A percentile compares a stretch with the other conserved stretches of the same genome.
These are phyloP conservation scores for Nasalis larvatus DNA, from an alignment of 2,113 vertebrate genomes.

Conservation along the genomic window DNA sequence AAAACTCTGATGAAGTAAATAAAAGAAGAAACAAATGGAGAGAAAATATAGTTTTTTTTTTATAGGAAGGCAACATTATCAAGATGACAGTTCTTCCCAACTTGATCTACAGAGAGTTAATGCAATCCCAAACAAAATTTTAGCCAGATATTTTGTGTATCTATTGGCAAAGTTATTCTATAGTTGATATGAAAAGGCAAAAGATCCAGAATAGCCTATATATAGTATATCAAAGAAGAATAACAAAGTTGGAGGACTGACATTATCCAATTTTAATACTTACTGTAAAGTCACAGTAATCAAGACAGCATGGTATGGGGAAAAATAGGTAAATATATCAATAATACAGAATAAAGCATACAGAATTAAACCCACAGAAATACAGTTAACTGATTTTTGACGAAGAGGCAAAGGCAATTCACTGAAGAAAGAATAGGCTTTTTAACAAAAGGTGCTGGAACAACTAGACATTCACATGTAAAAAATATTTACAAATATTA, in stretches of 20 bases:
- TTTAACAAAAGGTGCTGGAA: background rate
- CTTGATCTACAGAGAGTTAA: background rate
- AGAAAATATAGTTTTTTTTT: background rate
- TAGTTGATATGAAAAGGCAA: background rate
- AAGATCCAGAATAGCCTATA: background rate
- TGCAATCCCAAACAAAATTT: background rate
- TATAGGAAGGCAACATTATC: background rate
- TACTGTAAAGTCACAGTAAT: background rate
- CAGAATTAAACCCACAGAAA: background rate
- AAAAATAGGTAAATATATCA: background rate
- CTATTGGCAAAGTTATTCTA: background rate
- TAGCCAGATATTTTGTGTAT: background rate
- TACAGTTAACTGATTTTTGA: background rate
- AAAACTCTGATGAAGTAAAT: background rate
- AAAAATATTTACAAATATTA: background rate
- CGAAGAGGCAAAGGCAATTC: background rate
- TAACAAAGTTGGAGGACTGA: background rate
- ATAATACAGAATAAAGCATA: background rate
- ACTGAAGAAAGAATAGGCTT: background rate
- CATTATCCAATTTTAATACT: background rate
- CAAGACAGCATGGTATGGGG: background rate
- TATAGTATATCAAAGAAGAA: background rate
- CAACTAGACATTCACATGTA: background rate
- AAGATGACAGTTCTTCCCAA: background rate
- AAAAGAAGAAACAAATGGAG: background rate